Base-by-base conservation (phyloP, 2,797 vertebrate genomes). In the Lepidocolaptes lacrymiger region DNA sequence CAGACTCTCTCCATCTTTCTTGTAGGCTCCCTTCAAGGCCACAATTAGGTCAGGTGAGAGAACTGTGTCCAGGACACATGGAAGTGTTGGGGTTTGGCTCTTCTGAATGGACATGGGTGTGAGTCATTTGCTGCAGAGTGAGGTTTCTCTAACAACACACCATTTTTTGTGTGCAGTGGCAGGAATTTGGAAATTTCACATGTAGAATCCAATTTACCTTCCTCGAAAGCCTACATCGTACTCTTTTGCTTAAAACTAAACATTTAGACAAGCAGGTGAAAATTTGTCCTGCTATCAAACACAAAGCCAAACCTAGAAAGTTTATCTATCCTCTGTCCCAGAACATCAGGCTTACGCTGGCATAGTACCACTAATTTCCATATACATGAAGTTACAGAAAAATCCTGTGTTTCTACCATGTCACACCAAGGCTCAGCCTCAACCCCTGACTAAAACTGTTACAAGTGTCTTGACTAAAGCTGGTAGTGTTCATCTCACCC, bases 21-120 rank as follows among this genome's bases (percentile, higher is more conserved):
- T 16, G 21, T 14, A 23, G 26, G 6, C 9, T 46, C 39, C 22
- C 44, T 52, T 46, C 39, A 46, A 26, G 8, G 30, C 28, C 69
- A 26, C 7, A 59, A 14, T 41, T 36, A 36, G 17, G 6, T 58
- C 23, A 74, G 36, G 26, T 36, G 24, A 67, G 39, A 66, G 12
- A 44, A 59, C 0, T 0, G 23, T 15, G 27, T 20, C 28, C 23
- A 9, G 12, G 27, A 39, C 27, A 59, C 3, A 20, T 3, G 0
- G 18, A 71, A 71, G 2, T 81, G 20, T 14, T 43, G 17, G 10
- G 12, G 7, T 37, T 74, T 75, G 64, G 5, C 15, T 78, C 23
- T 52, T 74, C 41, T 49, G 26, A 56, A 43, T 10, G 22, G 26
- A 67, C 8, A 37, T 52, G 21, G 14, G 7, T 54, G 12, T 6